Conservation (phyloP, 2,113 vertebrate genomes). For the Emydocephalus ijimae region DNA sequence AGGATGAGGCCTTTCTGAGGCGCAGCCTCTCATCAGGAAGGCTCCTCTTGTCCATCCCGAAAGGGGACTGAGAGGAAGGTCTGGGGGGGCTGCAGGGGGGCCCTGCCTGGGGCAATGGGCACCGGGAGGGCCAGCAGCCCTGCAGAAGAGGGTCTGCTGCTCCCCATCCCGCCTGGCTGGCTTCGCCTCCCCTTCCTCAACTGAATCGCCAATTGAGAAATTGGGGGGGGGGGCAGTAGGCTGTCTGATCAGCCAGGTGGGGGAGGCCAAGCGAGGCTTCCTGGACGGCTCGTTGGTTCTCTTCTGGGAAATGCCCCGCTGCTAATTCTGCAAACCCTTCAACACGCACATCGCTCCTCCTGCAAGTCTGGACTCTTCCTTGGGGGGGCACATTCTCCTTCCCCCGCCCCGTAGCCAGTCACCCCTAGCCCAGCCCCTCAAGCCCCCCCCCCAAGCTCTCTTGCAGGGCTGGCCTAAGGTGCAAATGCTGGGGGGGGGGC, state of each 20-base stretch:
- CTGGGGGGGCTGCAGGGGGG: neutral
- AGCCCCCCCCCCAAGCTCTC: neutral
- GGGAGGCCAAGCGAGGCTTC: neutral
- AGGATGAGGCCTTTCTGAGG: neutral
- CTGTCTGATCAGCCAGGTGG: neutral
- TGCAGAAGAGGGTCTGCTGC: neutral
- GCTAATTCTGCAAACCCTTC: neutral
- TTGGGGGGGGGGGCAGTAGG: neutral
- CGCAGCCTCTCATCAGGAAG: neutral
- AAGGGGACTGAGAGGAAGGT: neutral
- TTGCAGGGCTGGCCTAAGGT: neutral
- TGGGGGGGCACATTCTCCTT: neutral
- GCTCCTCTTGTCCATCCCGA: neutral
- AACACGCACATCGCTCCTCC: accelerated
- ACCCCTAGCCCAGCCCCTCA: neutral
- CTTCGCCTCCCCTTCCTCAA: neutral
- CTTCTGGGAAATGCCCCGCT: neutral
- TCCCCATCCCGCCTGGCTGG: neutral
- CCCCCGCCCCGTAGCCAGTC: neutral
- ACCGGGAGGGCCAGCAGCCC: neutral
- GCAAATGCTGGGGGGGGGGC: neutral
- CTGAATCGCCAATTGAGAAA: neutral
- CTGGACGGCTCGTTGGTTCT: accelerated
- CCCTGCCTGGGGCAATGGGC: neutral
- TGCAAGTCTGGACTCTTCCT: neutral